These are phyloP conservation scores for Cosmopolites sordidus DNA, from an alignment of 2,888 invertebrate genomes.

Conservation along the genomic window DNA sequence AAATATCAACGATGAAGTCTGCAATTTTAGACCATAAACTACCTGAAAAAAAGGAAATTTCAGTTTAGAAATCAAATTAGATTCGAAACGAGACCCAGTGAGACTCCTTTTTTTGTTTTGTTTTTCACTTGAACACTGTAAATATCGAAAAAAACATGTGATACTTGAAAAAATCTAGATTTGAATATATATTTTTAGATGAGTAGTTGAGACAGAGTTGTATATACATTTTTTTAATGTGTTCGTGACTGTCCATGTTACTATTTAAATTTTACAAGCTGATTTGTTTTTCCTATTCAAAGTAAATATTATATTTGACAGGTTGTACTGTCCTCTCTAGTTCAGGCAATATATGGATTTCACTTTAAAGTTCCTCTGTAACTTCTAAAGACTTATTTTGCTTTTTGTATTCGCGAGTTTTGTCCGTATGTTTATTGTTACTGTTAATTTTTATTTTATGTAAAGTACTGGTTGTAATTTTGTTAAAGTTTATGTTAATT, in stretches of 20 bases:
- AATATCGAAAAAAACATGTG: too few species aligned
- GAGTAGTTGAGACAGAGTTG: too few species aligned
- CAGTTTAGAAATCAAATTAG: slow-evolving; percentile 29
- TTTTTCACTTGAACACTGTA: too few species aligned
- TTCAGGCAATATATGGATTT: background rate
- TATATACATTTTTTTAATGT: too few species aligned
- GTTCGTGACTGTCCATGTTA: too few species aligned
- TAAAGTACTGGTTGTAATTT: background rate
- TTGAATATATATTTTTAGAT: too few species aligned
- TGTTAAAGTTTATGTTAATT: background rate
- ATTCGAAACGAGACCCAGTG: too few species aligned
- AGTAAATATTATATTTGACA: background rate
- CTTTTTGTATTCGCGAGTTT: background rate
- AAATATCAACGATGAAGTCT: slow-evolving; percentile 17
- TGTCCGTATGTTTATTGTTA: background rate
- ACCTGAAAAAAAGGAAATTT: slow-evolving; percentile 36
- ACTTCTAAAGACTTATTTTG: background rate
- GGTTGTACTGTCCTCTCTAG: too few species aligned
- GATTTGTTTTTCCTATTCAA: background rate
- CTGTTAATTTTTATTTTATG: slow-evolving; percentile 1
- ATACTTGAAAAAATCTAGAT: too few species aligned
- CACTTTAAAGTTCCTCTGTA: background rate
- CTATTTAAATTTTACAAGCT: too few species aligned
- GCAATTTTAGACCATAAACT: slow-evolving; percentile 28
- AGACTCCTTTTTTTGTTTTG: too few species aligned